phyloP scores from a whole-genome alignment of 2,113 vertebrate species.

The Gulo gulo region DNA sequence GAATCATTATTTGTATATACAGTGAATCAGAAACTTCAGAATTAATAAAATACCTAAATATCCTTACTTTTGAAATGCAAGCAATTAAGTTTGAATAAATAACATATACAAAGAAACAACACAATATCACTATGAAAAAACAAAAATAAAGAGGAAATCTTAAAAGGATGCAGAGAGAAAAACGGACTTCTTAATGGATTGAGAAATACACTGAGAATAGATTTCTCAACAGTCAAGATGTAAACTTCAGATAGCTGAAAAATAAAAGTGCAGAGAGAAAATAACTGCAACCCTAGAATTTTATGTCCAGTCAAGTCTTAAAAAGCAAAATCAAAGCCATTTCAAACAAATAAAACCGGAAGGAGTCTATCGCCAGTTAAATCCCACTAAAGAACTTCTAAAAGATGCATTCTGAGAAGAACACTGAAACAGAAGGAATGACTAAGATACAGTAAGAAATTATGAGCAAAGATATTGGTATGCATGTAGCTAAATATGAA shows the following conservation, averaged over 20 bases:
- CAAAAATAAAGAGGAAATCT: not conserved
- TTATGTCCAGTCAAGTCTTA: not conserved
- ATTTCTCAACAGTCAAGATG: not conserved
- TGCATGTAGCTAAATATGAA: not conserved
- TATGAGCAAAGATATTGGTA: not conserved
- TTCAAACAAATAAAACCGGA: not conserved
- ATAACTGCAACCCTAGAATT: not conserved
- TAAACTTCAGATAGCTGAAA: not conserved
- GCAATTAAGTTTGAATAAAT: not conserved
- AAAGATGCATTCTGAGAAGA: not conserved
- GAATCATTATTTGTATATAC: not conserved
- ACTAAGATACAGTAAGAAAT: not conserved
- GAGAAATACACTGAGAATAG: not conserved
- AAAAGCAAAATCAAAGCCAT: not conserved
- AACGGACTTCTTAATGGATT: not conserved
- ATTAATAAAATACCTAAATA: not conserved
- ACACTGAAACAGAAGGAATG: not conserved
- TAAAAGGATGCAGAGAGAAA: not conserved
- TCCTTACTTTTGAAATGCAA: not conserved
- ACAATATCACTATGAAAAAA: not conserved
- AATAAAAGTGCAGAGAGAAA: not conserved
- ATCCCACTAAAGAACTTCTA: not conserved
- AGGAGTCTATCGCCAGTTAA: not conserved
- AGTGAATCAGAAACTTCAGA: not conserved
- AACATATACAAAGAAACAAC: not conserved